Base-by-base conservation (phyloP, 2,888 invertebrate genomes). In the Eupithecia abbreviata region DNA sequence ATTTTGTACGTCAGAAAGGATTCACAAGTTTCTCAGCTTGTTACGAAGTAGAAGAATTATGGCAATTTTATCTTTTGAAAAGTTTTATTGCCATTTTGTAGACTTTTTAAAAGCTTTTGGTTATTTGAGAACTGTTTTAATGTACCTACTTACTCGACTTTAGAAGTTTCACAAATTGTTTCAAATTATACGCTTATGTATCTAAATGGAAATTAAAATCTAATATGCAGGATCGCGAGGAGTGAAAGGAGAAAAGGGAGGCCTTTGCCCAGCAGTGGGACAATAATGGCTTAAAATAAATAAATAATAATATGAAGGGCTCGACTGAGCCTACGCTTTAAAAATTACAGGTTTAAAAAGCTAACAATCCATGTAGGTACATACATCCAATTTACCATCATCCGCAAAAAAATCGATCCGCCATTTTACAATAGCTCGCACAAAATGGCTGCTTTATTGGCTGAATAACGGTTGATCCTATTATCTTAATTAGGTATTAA, bases 21-120 rank as follows among this genome's bases (percentile, higher is more conserved):
- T 82, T 80, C 80, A 77, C 74, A 77, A 78, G 75, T 82, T 82
- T 75, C 73, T 18, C 75, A 79, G 79, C 79, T 79, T 77, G 75
- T 77, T 73, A 70, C 70, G 67, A 82, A 78, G 82, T 67, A 70
- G 45, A 68, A 62, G 78, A 79, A 73, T 81, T 80, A 77, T 79
- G 71, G 79, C 78, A 80, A 83, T 80, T 76, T 79, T 76, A 80
- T 77, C 70, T 77, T 76, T 74, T 5, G n/a, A 55, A 71, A 77
- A 41, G 43, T 72, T 42, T 43, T 15, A 72, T 72, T 65, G 65
- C n/a, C 30, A 70, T 55, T 58, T 10, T 42, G 70, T 41, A 69
- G 71, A 67, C 67, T 72, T 71, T 62, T 69, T 69, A 69, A 69
- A 69, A 18, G 69, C 18, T 69, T 69, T 69, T 10, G 6, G 69